A percentile compares a stretch with the other conserved stretches of the same genome.
phyloP scores from a whole-genome alignment of 2,797 vertebrate genomes.

The Enteromius fasciolatus region DNA sequence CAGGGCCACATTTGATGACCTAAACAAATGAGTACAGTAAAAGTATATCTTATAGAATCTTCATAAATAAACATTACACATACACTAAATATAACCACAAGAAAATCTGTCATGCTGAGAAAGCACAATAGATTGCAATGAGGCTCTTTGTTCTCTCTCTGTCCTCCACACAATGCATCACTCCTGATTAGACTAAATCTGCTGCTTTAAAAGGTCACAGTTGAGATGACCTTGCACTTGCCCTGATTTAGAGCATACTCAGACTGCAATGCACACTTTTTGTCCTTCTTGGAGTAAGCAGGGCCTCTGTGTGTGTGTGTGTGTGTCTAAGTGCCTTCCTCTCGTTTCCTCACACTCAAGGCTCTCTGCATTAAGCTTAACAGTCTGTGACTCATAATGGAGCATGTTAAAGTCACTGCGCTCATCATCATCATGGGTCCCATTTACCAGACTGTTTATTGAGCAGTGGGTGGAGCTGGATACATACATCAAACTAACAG shows the following conservation, averaged over 20 bases:
- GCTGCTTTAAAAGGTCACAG: conserved; percentile 35
- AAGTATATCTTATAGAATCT: background rate
- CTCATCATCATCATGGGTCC: conserved; percentile 47
- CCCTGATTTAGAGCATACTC: conserved; percentile 25
- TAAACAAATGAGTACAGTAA: background rate
- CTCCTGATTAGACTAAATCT: conserved; percentile 43
- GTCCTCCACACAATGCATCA: background rate
- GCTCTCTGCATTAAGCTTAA: conserved; percentile 41
- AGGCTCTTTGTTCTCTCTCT: background rate
- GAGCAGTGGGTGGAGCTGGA: conserved; percentile 32
- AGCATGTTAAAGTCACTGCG: conserved; percentile 47
- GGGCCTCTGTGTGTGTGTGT: background rate
- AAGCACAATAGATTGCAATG: background rate
- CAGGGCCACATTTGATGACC: background rate
- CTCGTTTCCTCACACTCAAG: background rate
- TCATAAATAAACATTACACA: background rate
- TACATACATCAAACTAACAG: conserved; percentile 33
- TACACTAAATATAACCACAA: conserved; percentile 7
- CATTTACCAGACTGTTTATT: conserved; percentile 46
- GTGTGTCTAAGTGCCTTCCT: background rate
- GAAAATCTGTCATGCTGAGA: background rate
- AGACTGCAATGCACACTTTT: conserved; percentile 9
- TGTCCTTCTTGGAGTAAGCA: background rate
- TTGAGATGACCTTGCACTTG: conserved; percentile 35
- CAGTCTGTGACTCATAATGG: conserved; percentile 45